Evolutionary conservation across 2,113 vertebrate genomes (phyloP), one percentile per base, ranked within the genome.

Genomic region (Lethenteron reissneri): DNA sequence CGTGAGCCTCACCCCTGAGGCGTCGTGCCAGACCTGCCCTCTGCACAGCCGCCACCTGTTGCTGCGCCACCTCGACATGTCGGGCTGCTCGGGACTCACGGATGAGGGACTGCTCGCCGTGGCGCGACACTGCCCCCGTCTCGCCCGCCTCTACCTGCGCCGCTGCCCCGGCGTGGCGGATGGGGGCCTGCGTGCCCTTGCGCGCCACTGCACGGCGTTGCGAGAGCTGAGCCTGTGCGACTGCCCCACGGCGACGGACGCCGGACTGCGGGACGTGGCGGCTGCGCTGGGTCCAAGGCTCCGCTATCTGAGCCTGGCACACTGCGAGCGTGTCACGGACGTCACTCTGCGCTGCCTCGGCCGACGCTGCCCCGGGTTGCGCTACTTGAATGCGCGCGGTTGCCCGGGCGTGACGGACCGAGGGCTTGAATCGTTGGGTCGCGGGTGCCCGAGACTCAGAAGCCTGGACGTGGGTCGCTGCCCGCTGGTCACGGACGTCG

Each of bases 401-500:
- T 21, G n/a, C 21, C 64, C 11, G 64, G 64, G 64, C 64, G n/a
- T 68, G 9, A 68, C 64, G 3, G 64, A 68, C 21, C 64, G 21
- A 9, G 64, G 64, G 21, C 21, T 68, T 9, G 64, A 68, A 68
- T 68, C 11, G n/a, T 21, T 68, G 64, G 64, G 64, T 9, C n/a
- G 64, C n/a, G 64, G 64, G n/a, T 68, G 64, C 11, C 11, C 64
- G n/a, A n/a, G 64, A 11, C 64, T 68, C 9, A n/a, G 64, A 9
- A 68, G 64, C 21, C 64, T 68, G 64, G 64, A 68, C 11, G 64
- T 68, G 64, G 64, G 64, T 68, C 64, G 64, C 64, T 68, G 64
- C 11, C 11, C 64, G 11, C 64, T 68, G 9, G 64, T 68, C n/a
- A 68, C 64, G n/a, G 64, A 68, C 21, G 64, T 11, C 8, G 64